A percentile compares a stretch with the other conserved stretches of the same genome.
phyloP scores from a whole-genome alignment of 2,113 vertebrate genomes.

The Lagenorhynchus albirostris region DNA sequence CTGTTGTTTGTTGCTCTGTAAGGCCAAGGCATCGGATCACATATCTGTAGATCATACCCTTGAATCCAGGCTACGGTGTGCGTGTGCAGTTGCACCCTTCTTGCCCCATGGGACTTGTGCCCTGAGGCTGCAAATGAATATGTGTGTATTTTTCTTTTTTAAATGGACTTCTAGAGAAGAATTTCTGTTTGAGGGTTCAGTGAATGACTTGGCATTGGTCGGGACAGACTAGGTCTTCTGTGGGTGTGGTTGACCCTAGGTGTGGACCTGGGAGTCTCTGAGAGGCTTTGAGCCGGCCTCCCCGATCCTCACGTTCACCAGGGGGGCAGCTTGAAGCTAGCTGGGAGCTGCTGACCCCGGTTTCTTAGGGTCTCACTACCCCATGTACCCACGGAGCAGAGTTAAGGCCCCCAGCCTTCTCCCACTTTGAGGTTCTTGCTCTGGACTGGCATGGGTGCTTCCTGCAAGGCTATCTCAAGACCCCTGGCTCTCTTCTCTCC shows the following conservation, averaged over 20 bases:
- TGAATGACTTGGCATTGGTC: not conserved
- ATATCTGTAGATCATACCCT: not conserved
- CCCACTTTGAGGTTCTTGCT: not conserved
- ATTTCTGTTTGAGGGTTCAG: not conserved
- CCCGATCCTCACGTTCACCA: not conserved
- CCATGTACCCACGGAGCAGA: not conserved
- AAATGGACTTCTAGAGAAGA: not conserved
- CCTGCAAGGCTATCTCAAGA: not conserved
- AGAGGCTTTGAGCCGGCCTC: not conserved
- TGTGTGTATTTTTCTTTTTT: not conserved
- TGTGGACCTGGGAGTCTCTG: not conserved
- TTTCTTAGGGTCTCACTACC: not conserved
- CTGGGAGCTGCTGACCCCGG: not conserved
- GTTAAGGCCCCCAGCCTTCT: not conserved
- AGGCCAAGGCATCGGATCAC: not conserved
- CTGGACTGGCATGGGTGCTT: not conserved
- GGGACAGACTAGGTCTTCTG: not conserved
- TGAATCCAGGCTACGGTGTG: not conserved
- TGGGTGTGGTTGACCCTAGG: not conserved
- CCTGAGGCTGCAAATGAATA: not conserved
- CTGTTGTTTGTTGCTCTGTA: not conserved
- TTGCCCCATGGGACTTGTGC: not conserved
- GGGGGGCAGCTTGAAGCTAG: not conserved
- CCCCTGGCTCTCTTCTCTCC: not conserved
- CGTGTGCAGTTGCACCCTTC: not conserved